Evolutionary conservation across 2,113 vertebrate genomes (phyloP).

Genomic region (Mastomys coucha): DNA sequence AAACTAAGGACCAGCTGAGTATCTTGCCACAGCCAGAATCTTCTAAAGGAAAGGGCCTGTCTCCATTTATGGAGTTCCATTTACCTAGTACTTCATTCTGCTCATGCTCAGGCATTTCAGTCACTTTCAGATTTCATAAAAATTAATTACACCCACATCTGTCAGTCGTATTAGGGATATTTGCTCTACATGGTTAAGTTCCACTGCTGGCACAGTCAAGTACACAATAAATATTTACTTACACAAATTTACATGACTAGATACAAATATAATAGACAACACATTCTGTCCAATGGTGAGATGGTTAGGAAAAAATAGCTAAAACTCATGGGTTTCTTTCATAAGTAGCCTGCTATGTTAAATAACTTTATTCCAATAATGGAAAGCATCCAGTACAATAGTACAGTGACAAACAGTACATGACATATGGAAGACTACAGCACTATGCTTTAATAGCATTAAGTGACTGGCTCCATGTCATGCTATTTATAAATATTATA

Average conservation of each 20-base stretch:
- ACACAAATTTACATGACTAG: slow-evolving; percentile 15
- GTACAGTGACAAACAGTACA: neutral
- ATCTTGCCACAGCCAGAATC: neutral
- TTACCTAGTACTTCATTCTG: neutral
- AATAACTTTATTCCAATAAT: neutral
- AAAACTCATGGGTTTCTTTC: neutral
- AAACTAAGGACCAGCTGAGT: neutral
- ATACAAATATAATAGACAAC: neutral
- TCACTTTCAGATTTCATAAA: slow-evolving; percentile 42
- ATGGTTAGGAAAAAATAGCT: slow-evolving; percentile 19
- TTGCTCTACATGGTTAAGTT: slow-evolving; percentile 18
- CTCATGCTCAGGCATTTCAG: slow-evolving; percentile 11
- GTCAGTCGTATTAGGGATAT: neutral
- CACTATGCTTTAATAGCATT: neutral
- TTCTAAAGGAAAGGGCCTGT: neutral
- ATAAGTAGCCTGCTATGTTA: neutral
- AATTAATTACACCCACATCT: slow-evolving; percentile 38
- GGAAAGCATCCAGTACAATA: neutral
- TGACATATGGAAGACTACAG: neutral
- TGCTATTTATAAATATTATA: neutral
- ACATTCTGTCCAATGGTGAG: neutral
- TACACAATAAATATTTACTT: slow-evolving; percentile 52
- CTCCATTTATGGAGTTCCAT: neutral
- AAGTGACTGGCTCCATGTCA: neutral
- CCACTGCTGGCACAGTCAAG: neutral